These are phyloP conservation scores for Papilio glaucus DNA, from an alignment of 1,140 invertebrate genomes.

Conservation along the genomic window DNA sequence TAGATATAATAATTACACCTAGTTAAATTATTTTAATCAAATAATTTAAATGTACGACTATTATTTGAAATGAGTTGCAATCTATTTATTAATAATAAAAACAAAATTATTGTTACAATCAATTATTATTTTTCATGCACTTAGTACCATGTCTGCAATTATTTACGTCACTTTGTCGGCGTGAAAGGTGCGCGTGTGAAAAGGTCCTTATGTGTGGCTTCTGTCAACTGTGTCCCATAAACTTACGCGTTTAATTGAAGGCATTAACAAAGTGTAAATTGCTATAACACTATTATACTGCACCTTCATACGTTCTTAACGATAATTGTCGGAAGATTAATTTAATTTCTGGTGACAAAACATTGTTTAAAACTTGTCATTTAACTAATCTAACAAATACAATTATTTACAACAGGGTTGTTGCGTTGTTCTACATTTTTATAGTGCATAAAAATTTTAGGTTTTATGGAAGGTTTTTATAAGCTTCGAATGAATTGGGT, in stretches of 20 bases:
- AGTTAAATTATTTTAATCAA: not conserved
- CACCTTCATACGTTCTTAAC: slow-evolving; percentile 29
- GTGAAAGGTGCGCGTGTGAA: not conserved
- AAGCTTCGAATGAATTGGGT: too few relatives aligned
- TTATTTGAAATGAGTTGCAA: not conserved
- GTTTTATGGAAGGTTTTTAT: too few relatives aligned
- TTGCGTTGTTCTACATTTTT: too few relatives aligned
- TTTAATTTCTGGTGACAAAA: slow-evolving; percentile 34
- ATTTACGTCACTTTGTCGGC: not conserved
- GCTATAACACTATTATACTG: slow-evolving; percentile 15
- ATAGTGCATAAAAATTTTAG: too few relatives aligned
- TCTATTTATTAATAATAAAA: too few relatives aligned
- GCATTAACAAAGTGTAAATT: slow-evolving; percentile 36
- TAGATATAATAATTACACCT: not conserved
- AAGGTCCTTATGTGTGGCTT: not conserved
- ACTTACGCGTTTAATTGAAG: slow-evolving; percentile 28
- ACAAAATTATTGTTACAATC: too few relatives aligned
- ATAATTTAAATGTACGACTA: too few relatives aligned
- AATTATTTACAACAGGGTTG: slow-evolving; percentile 23
- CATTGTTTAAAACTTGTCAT: not conserved
- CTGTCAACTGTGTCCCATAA: slow-evolving; percentile 31
- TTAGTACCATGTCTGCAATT: not conserved
- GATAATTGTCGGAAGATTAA: slow-evolving; percentile 32
- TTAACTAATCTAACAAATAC: slow-evolving; percentile 1
- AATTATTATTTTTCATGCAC: too few relatives aligned